phyloP scores from a whole-genome alignment of 2,888 invertebrate genomes.

The Pseudanteris insignis region DNA sequence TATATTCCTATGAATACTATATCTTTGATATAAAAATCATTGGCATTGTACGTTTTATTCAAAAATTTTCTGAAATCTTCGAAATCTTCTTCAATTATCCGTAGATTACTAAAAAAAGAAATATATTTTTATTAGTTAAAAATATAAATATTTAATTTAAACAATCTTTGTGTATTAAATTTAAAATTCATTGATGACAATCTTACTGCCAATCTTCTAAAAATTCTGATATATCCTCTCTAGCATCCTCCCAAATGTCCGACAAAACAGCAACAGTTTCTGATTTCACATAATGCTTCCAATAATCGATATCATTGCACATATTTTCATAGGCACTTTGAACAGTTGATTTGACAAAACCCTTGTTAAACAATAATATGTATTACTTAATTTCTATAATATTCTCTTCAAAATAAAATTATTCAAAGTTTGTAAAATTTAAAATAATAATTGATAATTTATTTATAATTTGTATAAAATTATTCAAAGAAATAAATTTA shows the following conservation, averaged over 20 bases:
- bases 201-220: slow-evolving; percentile 75
- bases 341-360: slow-evolving; percentile 65
- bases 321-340: slow-evolving; percentile 68
- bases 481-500: background rate
- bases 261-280: slow-evolving; percentile 76
- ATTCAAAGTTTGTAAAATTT: too few species aligned
- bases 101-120: slow-evolving; percentile 71
- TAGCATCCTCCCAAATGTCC: slow-evolving; percentile 80
- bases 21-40: slow-evolving; percentile 86
- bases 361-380: slow-evolving; percentile 53
- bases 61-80: slow-evolving; percentile 76
- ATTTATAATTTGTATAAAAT: too few species aligned
- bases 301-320: slow-evolving; percentile 69
- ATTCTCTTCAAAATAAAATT: too few species aligned
- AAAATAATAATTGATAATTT: too few species aligned
- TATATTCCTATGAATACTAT: slow-evolving; percentile 76
- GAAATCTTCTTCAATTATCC: slow-evolving; percentile 78
- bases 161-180: background rate
- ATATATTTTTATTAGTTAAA: too few species aligned
- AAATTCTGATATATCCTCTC: slow-evolving; percentile 75
- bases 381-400: too few species aligned
- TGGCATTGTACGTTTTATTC: slow-evolving; percentile 80
- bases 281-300: slow-evolving; percentile 74
- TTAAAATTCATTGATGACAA: too few species aligned
- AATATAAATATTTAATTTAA: too few species aligned